A percentile compares a stretch with the other conserved stretches of the same genome.
phyloP scores from a whole-genome alignment of 2,797 vertebrate species.

The Tamandua tetradactyla region DNA sequence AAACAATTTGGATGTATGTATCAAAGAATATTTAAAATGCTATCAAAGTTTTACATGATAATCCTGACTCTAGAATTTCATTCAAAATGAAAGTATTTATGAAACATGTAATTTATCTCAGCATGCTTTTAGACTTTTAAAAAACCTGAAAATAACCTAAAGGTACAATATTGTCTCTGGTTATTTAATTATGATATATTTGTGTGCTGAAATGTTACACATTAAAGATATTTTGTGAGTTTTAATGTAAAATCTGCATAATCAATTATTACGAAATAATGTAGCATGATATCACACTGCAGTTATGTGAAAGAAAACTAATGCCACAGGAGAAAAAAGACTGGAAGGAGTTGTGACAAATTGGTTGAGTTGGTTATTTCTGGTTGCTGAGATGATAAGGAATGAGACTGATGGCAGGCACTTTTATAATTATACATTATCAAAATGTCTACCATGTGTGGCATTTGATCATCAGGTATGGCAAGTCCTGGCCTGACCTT shows the following conservation, averaged over 20 bases:
- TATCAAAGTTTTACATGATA: neutral
- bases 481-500: neutral
- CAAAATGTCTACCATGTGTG: neutral
- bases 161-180: neutral
- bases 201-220: no score
- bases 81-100: neutral
- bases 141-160: constrained; percentile 25
- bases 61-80: neutral
- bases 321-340: neutral
- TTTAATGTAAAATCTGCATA: no score
- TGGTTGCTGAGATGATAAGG: neutral
- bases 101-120: neutral
- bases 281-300: no score
- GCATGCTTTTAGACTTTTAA: neutral
- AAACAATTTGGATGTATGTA: neutral
- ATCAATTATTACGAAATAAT: no score
- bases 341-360: neutral
- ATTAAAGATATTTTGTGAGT: no score
- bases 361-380: neutral
- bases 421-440: neutral
- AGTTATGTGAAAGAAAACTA: neutral
- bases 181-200: no score
- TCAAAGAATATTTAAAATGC: neutral
- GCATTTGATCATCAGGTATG: neutral
- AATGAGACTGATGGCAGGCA: neutral